Base-by-base conservation (phyloP, 2,888 invertebrate species). In the Eristalis arbustorum region DNA sequence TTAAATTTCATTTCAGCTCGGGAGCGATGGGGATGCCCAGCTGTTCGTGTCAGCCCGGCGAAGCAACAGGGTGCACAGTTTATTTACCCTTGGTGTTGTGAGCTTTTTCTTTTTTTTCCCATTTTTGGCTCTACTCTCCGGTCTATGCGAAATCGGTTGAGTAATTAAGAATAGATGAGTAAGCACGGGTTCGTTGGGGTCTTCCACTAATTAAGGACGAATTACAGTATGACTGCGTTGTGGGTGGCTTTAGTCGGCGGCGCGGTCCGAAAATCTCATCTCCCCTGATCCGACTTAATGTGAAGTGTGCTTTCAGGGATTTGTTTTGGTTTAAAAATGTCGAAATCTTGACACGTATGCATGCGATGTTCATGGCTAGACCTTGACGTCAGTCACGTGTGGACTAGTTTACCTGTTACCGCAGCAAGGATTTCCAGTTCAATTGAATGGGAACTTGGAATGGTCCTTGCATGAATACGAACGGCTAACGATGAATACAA, bases 1-100 rank as follows among this genome's bases (percentile, higher is more conserved):
- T 87, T 87, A 83, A 87, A 79, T 87, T 75, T 87, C 66, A 84
- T 40, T 28, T 62, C 73, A 61, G 66, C 56, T 69, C 67, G 14
- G 59, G 18, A 18, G 18, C n/a, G 49, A 18, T 49, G 49, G 18
- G n/a, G 49, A 49, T 49, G 49, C 49, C 49, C 49, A 49, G 49
- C 49, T 49, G 49, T 18, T 49, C 49, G 49, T 18, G 49, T 49
- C 67, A 78, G 75, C 8, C 49, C 18, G 49, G n/a, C 42, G 8
- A 72, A 72, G 75, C 79, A 84, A 81, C 76, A 81, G 68, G 23
- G 49, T 77, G 68, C 1, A 23, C 18, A 25, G 25, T 59, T 28
- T 59, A 25, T 23, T 28, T 59, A 25, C 25, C 25, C 25, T 25
- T 5, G 23, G 49, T 62, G 72, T 42, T 40, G 57, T 13, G 37